These are phyloP conservation scores for Oreochromis mossambicus DNA, from an alignment of 2,797 vertebrate species.

Conservation along the genomic window DNA sequence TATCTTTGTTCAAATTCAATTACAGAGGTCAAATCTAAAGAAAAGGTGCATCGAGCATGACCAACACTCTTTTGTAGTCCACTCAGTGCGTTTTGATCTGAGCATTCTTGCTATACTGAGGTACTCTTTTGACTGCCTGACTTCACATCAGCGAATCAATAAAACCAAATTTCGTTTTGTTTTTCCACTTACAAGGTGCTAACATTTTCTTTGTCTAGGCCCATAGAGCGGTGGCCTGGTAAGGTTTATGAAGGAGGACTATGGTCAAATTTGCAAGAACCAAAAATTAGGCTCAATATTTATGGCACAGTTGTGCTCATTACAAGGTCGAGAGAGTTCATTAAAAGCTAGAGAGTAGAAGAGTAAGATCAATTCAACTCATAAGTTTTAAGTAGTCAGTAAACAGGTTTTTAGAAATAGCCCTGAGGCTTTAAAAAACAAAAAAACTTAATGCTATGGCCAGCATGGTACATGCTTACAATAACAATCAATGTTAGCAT, in stretches of 20 bases:
- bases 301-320: background rate
- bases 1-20: slow-evolving; percentile 48
- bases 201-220: background rate
- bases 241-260: background rate
- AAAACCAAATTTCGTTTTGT: background rate
- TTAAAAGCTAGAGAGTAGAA: background rate
- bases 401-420: background rate
- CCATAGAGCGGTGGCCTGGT: background rate
- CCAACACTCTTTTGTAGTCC: background rate
- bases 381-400: background rate
- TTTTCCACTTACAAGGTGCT: background rate
- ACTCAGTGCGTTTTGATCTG: background rate
- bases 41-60: background rate
- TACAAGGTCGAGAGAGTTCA: background rate
- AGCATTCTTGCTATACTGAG: background rate
- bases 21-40: slow-evolving; percentile 33
- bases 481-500: background rate
- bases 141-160: slow-evolving; percentile 17
- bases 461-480: background rate
- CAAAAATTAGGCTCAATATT: background rate
- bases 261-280: background rate
- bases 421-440: background rate
- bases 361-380: background rate
- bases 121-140: background rate
- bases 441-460: background rate